Conservation (phyloP, 2,113 vertebrate species). For the Austrofundulus limnaeus region DNA sequence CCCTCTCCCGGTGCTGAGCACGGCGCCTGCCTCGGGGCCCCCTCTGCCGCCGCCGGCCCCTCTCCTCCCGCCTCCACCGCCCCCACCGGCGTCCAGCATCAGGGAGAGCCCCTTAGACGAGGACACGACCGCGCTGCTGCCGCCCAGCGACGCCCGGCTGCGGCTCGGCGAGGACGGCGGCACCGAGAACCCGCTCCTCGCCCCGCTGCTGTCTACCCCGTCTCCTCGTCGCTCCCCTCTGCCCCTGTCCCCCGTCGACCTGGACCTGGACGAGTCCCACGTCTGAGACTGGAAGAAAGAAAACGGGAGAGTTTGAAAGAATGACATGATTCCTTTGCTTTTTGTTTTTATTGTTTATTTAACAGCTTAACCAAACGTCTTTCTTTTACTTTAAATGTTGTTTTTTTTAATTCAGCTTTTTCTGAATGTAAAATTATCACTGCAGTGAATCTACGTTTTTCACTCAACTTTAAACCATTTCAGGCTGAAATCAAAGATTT, state of each 20-base stretch:
- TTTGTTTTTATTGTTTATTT: too few species aligned
- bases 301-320: too few species aligned
- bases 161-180: constrained; percentile 85
- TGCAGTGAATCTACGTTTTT: constrained; percentile 21
- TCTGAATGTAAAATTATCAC: constrained; percentile 38
- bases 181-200: constrained; percentile 91
- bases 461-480: background rate
- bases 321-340: too few species aligned
- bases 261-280: constrained; percentile 91
- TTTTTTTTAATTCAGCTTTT: background rate
- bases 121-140: constrained; percentile 87
- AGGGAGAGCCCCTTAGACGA: constrained; percentile 87
- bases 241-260: constrained; percentile 80
- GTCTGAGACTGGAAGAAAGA: constrained; percentile 75
- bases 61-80: constrained; percentile 66
- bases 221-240: constrained; percentile 54
- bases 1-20: constrained; percentile 65
- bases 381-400: too few species aligned
- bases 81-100: constrained; percentile 66
- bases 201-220: constrained; percentile 72
- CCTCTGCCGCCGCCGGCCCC: constrained; percentile 57
- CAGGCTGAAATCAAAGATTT: constrained; percentile 14
- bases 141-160: constrained; percentile 82
- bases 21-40: constrained; percentile 56
- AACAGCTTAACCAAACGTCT: background rate